These are phyloP conservation scores for Phalanger gymnotis DNA, from an alignment of 2,797 vertebrate species.

Conservation along the genomic window DNA sequence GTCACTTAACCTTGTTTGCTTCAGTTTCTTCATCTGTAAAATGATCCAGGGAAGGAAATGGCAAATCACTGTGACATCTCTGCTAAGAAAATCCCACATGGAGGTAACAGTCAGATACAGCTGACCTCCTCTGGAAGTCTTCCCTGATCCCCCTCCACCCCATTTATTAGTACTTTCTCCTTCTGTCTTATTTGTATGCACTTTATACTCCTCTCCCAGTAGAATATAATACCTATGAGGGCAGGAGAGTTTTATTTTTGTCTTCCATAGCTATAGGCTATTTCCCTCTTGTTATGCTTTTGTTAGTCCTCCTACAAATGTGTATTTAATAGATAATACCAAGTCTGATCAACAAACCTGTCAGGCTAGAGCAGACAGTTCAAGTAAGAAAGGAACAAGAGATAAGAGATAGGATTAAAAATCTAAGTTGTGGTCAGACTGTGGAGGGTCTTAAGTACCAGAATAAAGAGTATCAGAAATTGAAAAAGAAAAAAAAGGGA, in stretches of 20 bases:
- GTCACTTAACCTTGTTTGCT: not conserved
- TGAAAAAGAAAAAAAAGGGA: not conserved
- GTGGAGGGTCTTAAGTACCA: not conserved
- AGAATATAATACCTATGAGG: not conserved
- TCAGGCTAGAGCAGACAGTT: not conserved
- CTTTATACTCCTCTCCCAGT: not conserved
- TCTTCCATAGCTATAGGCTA: not conserved
- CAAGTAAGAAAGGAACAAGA: not conserved
- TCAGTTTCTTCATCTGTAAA: not conserved
- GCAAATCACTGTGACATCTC: not conserved
- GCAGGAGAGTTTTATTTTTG: not conserved
- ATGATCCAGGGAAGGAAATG: not conserved
- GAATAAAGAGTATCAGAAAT: not conserved
- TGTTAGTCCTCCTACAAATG: not conserved
- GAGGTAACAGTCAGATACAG: not conserved
- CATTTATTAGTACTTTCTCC: not conserved
- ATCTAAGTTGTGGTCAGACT: not conserved
- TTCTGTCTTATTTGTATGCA: not conserved
- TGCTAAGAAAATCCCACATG: not conserved
- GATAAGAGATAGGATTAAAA: not conserved
- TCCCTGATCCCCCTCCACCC: not conserved
- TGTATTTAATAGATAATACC: not conserved
- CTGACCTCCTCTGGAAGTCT: not conserved
- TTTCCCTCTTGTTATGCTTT: not conserved
- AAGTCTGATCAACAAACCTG: not conserved